Percentiles rank a stretch among this genome's conserved stretches.
These are phyloP conservation scores for Corythornis cristatus DNA, from an alignment of 2,113 vertebrate species.

Conservation along the genomic window DNA sequence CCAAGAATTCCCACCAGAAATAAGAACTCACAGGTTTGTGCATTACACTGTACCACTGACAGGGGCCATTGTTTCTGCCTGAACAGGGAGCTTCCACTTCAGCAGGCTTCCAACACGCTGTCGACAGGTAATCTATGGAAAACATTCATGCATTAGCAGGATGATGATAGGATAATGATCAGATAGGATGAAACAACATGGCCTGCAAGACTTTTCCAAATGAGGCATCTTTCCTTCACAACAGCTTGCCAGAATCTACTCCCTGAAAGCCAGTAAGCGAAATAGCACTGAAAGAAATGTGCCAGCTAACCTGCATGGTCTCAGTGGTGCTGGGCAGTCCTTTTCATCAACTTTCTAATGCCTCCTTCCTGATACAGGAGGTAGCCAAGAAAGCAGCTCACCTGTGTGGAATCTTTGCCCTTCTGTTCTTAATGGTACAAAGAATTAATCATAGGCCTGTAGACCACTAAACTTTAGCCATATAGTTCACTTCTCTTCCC, in stretches of 20 bases:
- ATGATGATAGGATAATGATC: neutral
- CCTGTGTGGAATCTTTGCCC: neutral
- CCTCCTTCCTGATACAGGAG: neutral
- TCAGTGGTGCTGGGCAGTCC: neutral
- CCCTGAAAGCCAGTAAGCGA: neutral
- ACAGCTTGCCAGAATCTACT: neutral
- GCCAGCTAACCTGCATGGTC: neutral
- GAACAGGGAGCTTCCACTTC: slow-evolving; percentile 69
- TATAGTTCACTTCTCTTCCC: neutral
- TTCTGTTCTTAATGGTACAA: neutral
- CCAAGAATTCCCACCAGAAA: neutral
- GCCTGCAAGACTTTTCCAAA: neutral
- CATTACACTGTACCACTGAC: slow-evolving; percentile 69
- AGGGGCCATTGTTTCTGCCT: neutral
- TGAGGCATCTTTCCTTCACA: neutral
- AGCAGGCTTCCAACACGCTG: slow-evolving; percentile 65
- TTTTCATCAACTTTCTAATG: neutral
- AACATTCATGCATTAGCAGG: neutral
- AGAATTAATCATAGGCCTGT: neutral
- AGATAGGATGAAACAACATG: neutral
- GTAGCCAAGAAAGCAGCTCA: neutral
- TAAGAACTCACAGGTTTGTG: slow-evolving; percentile 68
- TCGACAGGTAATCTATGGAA: slow-evolving; percentile 68
- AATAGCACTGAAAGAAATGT: neutral
- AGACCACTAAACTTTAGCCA: neutral